Percentiles rank a stretch among this genome's conserved stretches.
Evolutionary conservation across 2,888 invertebrate species (phyloP).

Genomic region (Pediacus dermestoides): DNA sequence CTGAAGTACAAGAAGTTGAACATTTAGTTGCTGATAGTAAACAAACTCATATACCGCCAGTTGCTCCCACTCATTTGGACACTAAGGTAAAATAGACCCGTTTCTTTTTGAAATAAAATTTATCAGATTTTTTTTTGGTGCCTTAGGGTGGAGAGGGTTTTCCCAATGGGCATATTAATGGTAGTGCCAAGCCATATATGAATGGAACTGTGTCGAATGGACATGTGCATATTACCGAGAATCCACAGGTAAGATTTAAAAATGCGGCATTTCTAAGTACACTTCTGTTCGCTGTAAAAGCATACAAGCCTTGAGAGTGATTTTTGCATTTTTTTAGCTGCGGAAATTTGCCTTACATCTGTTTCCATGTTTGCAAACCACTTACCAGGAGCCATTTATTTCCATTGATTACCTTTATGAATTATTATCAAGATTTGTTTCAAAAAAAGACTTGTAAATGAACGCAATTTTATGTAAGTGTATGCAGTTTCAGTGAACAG

Average conservation of each 20-base stretch:
- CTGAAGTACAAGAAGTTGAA: constrained; percentile 46
- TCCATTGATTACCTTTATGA: too few relatives aligned
- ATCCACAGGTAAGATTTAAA: constrained; percentile 59
- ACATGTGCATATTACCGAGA: constrained; percentile 63
- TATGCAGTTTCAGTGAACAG: too few relatives aligned
- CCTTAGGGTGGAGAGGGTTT: constrained; percentile 50
- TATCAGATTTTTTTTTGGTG: constrained; percentile 17
- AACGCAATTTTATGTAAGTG: too few relatives aligned
- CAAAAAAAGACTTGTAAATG: too few relatives aligned
- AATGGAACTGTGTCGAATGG: constrained; percentile 56
- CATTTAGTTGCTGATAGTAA: constrained; percentile 38
- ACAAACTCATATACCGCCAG: constrained; percentile 42
- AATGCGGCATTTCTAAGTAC: background rate
- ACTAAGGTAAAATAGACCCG: constrained; percentile 52
- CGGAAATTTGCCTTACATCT: too few relatives aligned
- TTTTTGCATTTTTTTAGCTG: too few relatives aligned
- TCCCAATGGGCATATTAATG: constrained; percentile 54
- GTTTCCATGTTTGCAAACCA: too few relatives aligned
- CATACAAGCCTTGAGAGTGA: too few relatives aligned
- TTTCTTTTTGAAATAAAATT: background rate
- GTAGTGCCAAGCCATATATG: constrained; percentile 50
- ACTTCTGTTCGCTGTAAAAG: too few relatives aligned
- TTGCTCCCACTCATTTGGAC: constrained; percentile 50
- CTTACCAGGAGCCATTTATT: too few relatives aligned
- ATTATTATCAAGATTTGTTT: too few relatives aligned